Evolutionary conservation across 1,140 invertebrate species (phyloP), one percentile per base, ranked within the genome.

Genomic region (Bombus picipes): DNA sequence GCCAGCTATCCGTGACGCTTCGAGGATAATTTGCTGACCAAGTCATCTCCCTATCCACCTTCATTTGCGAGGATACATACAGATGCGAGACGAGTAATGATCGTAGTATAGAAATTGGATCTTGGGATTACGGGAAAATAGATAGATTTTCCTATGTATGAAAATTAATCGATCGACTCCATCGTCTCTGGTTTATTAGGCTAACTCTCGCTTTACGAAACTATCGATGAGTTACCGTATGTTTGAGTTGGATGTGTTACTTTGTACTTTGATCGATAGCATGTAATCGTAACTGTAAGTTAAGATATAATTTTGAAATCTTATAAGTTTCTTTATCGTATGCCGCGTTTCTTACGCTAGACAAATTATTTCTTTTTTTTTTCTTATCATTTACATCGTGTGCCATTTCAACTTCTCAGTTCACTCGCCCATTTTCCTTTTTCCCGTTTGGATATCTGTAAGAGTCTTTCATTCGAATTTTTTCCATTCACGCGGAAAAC

Each of bases 401-500:
- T 18, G 18, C 0, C 47, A 18, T 22, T 62, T 62, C 59, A n/a
- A n/a, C 59, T 12, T 28, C 10, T 62, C 28, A 9, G 4, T n/a
- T n/a, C 59, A 1, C 28, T 62, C 28, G 22, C 10, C 59, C 59
- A 62, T n/a, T n/a, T 13, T n/a, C 28, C 12, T 62, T n/a, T n/a
- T 9, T 32, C 2, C 5, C n/a, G 9, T n/a, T n/a, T 2, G 28
- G 28, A 3, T 15, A 62, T n/a, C 28, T 12, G 3, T 18, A 32
- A 66, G 15, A 32, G 13, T 32, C n/a, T 66, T 8, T 34, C n/a
- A 18, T 18, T n/a, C n/a, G 37, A 34, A 34, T 22, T 68, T 79
- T 83, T 53, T 25, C 72, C 87, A 57, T 87, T 87, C 59, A 53
- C 72, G 25, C 22, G 59, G 81, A 87, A 81, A 89, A 90, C 77